Evolutionary conservation across 2,113 vertebrate species (phyloP).

Genomic region (Platysternon megacephalum): DNA sequence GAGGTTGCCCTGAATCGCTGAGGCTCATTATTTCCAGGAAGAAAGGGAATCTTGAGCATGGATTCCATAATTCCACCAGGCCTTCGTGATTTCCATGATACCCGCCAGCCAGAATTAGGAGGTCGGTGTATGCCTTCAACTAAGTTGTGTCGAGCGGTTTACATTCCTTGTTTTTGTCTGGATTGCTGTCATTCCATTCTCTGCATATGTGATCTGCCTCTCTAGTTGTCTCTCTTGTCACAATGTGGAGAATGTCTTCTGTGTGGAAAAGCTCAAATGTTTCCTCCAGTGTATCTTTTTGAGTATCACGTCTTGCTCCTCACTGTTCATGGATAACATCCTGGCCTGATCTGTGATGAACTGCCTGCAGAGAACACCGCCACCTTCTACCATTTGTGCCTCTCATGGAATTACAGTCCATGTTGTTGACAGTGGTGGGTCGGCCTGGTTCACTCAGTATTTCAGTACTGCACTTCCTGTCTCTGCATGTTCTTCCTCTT

Average conservation of each 20-base stretch:
- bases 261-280: not conserved
- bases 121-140: too few relatives aligned
- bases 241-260: not conserved
- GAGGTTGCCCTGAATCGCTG: not conserved
- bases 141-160: not conserved
- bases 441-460: not conserved
- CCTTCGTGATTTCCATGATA: too few relatives aligned
- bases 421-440: not conserved
- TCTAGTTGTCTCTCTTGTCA: not conserved
- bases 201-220: not conserved
- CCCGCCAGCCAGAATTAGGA: too few relatives aligned
- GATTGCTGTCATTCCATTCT: not conserved
- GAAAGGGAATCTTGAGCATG: too few relatives aligned
- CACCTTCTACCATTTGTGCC: not conserved
- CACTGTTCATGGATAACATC: not conserved
- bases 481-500: not conserved
- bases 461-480: not conserved
- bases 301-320: not conserved
- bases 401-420: not conserved
- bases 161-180: not conserved
- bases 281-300: not conserved
- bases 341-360: not conserved
- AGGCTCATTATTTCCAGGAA: not conserved
- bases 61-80: too few relatives aligned
- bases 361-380: not conserved